These are phyloP conservation scores for Chromoteleia sp. DNA, from an alignment of 2,888 invertebrate genomes.

Conservation along the genomic window DNA sequence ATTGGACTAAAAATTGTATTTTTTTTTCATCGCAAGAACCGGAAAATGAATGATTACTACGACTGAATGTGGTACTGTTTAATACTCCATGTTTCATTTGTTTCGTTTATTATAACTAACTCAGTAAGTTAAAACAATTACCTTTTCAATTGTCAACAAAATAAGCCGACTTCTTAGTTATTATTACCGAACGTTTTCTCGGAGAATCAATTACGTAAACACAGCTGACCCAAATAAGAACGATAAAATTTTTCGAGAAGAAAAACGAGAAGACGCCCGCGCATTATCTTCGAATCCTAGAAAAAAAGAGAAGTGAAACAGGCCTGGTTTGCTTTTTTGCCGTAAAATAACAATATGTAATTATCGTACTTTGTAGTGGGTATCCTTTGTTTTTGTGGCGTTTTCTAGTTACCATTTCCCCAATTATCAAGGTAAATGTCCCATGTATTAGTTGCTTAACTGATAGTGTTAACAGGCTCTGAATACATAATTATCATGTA, in stretches of 20 bases:
- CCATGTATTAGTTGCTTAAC: conserved; percentile 24
- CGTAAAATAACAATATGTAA: conserved; percentile 11
- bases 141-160: too few relatives aligned
- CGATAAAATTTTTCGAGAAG: conserved; percentile 27
- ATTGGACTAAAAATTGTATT: too few relatives aligned
- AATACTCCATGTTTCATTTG: too few relatives aligned
- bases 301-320: conserved; percentile 10
- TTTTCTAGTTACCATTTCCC: conserved; percentile 30
- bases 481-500: too few relatives aligned
- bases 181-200: too few relatives aligned
- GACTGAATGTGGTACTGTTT: too few relatives aligned
- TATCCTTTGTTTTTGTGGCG: conserved; percentile 20
- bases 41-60: too few relatives aligned
- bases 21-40: too few relatives aligned
- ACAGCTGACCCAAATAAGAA: conserved; percentile 30
- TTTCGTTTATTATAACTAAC: too few relatives aligned
- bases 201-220: conserved; percentile 61
- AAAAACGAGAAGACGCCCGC: conserved; percentile 23
- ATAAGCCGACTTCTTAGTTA: too few relatives aligned
- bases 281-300: conserved; percentile 3
- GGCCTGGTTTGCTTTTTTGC: conserved; percentile 2
- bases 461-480: too few relatives aligned
- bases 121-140: too few relatives aligned
- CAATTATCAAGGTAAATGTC: conserved; percentile 38
- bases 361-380: conserved; percentile 14